Conservation (phyloP, 2,888 invertebrate species). For the Erebia palarica region DNA sequence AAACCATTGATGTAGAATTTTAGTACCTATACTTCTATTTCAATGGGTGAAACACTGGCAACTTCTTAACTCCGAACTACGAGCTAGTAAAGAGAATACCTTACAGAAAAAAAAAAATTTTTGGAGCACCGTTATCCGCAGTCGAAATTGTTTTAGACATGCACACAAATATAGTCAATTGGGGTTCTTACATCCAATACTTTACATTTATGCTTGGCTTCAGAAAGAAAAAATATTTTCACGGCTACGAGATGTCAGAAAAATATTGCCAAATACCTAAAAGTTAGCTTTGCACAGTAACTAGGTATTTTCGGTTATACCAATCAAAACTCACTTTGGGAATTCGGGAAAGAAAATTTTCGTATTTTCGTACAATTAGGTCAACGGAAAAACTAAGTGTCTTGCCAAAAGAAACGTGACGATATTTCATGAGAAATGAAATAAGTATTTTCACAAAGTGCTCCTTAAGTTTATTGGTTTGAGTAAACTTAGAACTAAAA, state of each 20-base stretch:
- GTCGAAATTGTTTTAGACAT: too few species aligned
- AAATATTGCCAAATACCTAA: background rate
- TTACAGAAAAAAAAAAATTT: too few species aligned
- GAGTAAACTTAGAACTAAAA: background rate
- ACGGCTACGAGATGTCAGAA: background rate
- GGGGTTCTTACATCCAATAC: too few species aligned
- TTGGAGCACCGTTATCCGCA: too few species aligned
- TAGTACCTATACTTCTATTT: too few species aligned
- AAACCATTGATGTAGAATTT: too few species aligned
- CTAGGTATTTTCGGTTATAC: background rate
- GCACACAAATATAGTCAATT: too few species aligned
- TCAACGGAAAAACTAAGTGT: background rate
- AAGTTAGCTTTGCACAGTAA: background rate
- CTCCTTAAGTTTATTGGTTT: background rate
- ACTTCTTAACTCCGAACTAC: too few species aligned
- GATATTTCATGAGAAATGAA: background rate
- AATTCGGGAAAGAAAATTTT: conserved; percentile 3
- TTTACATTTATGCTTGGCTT: too few species aligned
- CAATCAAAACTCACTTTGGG: background rate
- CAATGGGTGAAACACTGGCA: too few species aligned
- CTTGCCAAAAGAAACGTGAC: conserved; percentile 1
- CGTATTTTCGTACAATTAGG: conserved; percentile 5
- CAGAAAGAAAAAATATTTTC: too few species aligned
- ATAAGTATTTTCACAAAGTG: background rate
- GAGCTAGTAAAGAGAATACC: too few species aligned